Conservation (phyloP, 2,113 vertebrate genomes). For the Merops nubicus region DNA sequence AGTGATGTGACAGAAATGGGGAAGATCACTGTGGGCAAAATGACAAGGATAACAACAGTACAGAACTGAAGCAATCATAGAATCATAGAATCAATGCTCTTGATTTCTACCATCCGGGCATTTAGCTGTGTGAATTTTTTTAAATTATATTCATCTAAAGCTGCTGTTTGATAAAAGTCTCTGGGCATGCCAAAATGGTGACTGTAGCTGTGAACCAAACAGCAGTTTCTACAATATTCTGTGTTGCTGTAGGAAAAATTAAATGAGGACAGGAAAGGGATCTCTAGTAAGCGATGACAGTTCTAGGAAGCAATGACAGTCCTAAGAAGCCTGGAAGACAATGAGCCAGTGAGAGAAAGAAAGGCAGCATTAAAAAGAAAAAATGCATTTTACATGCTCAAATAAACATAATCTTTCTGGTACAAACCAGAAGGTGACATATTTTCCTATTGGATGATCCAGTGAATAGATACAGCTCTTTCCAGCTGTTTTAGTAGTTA, state of each 20-base stretch:
- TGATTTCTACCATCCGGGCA: not conserved
- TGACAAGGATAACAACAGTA: not conserved
- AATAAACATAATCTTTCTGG: not conserved
- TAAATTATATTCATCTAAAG: not conserved
- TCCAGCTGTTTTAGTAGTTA: not conserved
- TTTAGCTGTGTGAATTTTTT: not conserved
- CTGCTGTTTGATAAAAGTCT: not conserved
- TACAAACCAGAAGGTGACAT: not conserved
- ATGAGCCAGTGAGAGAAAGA: not conserved
- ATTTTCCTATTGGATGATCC: not conserved
- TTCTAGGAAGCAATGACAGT: not conserved
- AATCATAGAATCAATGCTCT: not conserved
- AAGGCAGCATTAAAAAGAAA: not conserved
- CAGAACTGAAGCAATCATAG: no score
- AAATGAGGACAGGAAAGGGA: not conserved
- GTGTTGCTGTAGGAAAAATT: not conserved
- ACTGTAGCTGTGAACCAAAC: not conserved
- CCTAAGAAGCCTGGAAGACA: not conserved
- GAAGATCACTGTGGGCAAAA: not conserved
- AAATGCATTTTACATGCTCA: not conserved
- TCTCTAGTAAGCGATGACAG: not conserved
- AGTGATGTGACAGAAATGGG: not conserved
- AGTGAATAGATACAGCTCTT: not conserved
- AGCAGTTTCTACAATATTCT: not conserved
- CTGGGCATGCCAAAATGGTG: not conserved